These are phyloP conservation scores for Bombyx huttoni DNA, from an alignment of 2,888 invertebrate species.

Conservation along the genomic window DNA sequence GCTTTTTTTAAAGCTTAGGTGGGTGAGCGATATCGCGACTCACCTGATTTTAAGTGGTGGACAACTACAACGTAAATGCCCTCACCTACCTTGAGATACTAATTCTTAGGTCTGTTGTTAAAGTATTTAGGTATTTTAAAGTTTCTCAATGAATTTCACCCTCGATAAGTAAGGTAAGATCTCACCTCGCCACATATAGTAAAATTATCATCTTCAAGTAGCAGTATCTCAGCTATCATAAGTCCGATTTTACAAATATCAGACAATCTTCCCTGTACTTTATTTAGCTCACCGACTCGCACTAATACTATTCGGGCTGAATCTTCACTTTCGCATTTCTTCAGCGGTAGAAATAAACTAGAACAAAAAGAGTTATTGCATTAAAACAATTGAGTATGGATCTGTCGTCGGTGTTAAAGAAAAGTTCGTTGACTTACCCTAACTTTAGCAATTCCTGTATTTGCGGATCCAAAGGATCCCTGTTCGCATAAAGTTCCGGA, in stretches of 20 bases:
- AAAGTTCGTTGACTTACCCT: constrained; percentile 19
- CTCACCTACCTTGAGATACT: too few species aligned
- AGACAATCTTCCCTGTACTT: constrained; percentile 42
- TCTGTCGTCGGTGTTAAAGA: background rate
- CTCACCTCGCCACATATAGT: constrained; percentile 56
- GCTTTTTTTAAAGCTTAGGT: too few species aligned
- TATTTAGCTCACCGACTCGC: constrained; percentile 56
- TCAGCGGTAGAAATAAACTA: constrained; percentile 32
- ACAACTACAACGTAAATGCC: too few species aligned
- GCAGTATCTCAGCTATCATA: constrained; percentile 69
- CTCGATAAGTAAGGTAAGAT: too few species aligned
- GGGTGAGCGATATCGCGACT: too few species aligned
- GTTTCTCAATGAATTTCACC: too few species aligned
- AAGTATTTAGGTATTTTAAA: too few species aligned
- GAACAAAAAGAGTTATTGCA: constrained; percentile 6
- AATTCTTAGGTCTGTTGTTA: too few species aligned
- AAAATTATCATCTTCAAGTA: constrained; percentile 74
- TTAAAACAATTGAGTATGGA: background rate
- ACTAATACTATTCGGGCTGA: constrained; percentile 64
- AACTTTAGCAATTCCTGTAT: constrained; percentile 19
- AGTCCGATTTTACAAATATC: constrained; percentile 63
- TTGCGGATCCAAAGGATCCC: constrained; percentile 11
- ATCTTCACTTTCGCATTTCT: constrained; percentile 35
- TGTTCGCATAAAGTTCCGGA: constrained; percentile 54
- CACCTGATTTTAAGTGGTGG: too few species aligned